Percentiles rank a stretch among this genome's conserved stretches.
Conservation (phyloP, 2,113 vertebrate genomes). For the Corythornis vintsioides region DNA sequence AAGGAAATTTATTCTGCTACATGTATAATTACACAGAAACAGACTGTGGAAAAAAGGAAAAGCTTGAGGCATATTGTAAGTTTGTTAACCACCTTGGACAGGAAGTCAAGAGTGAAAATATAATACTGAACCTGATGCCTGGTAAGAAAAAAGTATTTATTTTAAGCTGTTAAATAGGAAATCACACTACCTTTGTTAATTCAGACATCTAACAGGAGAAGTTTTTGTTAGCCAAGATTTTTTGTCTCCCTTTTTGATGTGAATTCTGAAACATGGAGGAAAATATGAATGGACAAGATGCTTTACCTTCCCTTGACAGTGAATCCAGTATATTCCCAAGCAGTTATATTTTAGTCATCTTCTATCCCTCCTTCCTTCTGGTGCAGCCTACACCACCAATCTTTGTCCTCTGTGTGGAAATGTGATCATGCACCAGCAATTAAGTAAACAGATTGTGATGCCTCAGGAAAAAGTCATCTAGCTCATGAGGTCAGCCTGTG, state of each 20-base stretch:
- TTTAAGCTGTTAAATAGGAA: background rate
- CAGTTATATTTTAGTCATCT: background rate
- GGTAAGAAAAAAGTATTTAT: slow-evolving; percentile 55
- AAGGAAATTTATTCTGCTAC: slow-evolving; percentile 59
- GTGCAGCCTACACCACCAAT: background rate
- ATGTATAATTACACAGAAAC: background rate
- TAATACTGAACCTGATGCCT: slow-evolving; percentile 33
- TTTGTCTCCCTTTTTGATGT: background rate
- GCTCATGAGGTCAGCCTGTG: background rate
- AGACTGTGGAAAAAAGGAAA: background rate
- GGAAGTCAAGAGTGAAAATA: slow-evolving; percentile 27
- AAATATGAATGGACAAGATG: background rate
- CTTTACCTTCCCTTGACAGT: background rate
- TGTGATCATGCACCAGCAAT: background rate
- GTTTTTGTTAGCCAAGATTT: background rate
- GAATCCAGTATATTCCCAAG: background rate
- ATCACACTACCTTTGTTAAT: background rate
- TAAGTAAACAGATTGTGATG: background rate
- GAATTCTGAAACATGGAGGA: background rate
- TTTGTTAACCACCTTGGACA: slow-evolving; percentile 41
- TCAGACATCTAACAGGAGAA: background rate
- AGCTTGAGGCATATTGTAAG: background rate
- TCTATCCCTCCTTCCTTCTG: background rate
- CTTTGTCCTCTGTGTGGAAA: background rate
- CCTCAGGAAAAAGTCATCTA: background rate